phyloP scores from a whole-genome alignment of 2,888 invertebrate species.

The Tenthredo distinguenda region DNA sequence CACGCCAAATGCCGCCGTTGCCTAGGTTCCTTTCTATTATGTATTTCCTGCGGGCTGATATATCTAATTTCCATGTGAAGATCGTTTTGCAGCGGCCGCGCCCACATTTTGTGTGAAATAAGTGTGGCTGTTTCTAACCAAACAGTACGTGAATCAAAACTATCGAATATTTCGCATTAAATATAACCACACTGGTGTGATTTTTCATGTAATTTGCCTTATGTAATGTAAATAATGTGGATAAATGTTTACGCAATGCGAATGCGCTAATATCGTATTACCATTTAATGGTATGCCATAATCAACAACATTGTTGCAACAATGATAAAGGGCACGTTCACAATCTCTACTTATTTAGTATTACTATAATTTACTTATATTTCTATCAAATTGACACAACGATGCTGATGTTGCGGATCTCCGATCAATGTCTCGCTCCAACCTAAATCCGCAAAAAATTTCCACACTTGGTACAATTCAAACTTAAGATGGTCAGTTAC shows the following conservation, averaged over 20 bases:
- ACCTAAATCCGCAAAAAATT: neutral
- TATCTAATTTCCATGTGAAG: conserved; percentile 70
- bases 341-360: conserved; percentile 51
- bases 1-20: conserved; percentile 75
- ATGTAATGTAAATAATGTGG: conserved; percentile 67
- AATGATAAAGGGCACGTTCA: conserved; percentile 53
- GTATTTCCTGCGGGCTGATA: conserved; percentile 70
- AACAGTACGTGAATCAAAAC: conserved; percentile 70
- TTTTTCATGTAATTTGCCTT: conserved; percentile 68
- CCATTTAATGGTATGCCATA: conserved; percentile 43
- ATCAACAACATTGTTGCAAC: conserved; percentile 54
- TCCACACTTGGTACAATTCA: neutral
- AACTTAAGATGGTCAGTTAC: neutral
- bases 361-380: conserved; percentile 32
- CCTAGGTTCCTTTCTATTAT: conserved; percentile 72
- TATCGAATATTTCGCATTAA: conserved; percentile 61
- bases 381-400: neutral
- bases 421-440: conserved; percentile 23
- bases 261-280: conserved; percentile 45
- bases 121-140: conserved; percentile 67
- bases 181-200: conserved; percentile 69
- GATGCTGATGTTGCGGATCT: neutral
- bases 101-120: conserved; percentile 66
- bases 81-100: conserved; percentile 64
- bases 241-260: conserved; percentile 46